phyloP scores from a whole-genome alignment of 1,140 invertebrate species.

The Lordiphosa mommai region DNA sequence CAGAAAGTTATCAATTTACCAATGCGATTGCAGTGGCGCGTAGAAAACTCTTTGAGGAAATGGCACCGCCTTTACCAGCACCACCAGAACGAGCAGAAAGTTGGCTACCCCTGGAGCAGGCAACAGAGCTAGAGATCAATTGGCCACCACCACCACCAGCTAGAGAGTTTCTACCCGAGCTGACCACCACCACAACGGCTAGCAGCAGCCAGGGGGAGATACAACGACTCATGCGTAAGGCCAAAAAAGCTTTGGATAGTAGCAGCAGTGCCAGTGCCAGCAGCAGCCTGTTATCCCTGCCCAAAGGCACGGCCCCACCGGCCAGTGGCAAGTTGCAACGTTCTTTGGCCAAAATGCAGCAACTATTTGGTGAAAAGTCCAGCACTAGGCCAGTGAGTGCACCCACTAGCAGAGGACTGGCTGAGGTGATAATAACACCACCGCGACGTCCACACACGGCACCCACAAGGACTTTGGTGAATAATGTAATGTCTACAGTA shows the following conservation, averaged over 20 bases:
- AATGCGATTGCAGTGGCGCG: conserved; percentile 52
- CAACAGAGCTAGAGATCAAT: background rate
- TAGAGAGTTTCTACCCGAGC: background rate
- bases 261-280: background rate
- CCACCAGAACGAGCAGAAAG: background rate
- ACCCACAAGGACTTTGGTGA: conserved; percentile 14
- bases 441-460: conserved; percentile 42
- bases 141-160: background rate
- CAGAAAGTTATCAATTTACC: conserved; percentile 46
- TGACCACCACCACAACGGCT: background rate
- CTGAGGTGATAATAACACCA: background rate
- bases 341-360: conserved; percentile 61
- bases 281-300: background rate
- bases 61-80: background rate
- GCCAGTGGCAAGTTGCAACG: conserved; percentile 33
- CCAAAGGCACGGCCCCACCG: background rate
- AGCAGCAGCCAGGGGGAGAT: conserved; percentile 25
- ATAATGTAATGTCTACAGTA: background rate
- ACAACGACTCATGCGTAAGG: conserved; percentile 1
- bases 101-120: background rate
- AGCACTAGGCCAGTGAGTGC: conserved; percentile 40
- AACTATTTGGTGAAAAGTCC: conserved; percentile 35
- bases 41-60: conserved; percentile 28
- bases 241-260: conserved; percentile 6
- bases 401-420: conserved; percentile 6